Evolutionary conservation across 2,113 vertebrate genomes (phyloP), one percentile per base, ranked within the genome.

Genomic region (Chaenocephalus aceratus): DNA sequence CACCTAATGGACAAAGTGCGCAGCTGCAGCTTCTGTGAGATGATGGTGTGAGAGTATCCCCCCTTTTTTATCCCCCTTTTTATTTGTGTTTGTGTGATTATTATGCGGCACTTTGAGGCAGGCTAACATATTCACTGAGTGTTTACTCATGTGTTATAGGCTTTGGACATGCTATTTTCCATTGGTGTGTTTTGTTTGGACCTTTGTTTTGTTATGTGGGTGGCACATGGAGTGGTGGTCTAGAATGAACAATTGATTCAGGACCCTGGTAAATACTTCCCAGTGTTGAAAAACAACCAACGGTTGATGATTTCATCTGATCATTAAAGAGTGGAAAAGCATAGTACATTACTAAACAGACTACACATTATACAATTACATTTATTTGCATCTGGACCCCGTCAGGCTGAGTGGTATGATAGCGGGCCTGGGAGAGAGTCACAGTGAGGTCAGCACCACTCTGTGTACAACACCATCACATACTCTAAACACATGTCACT

Each of bases 381-480:
- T 85, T 36, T 58, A 68, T 83, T 78, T 85, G 52, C 86, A 76
- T 86, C 77, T 86, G 80, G 85, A 77, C 62, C 56, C 51, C 30
- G 74, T 83, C 72, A 60, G 65, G 46, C 72, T 64, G 45, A 77
- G 14, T n/a, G 21, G 63, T 61, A 72, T 57, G 66, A 81, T 80
- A 83, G 68, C 57, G 41, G 41, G 41, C 68, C 44, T 54, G 69
- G 68, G 64, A 66, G 74, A 66, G 64, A 82, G 72, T 68, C 83
- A 80, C 30, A 2, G 30, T 79, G 74, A 88, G 85, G 76, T 84
- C 87, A 90, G 70, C 49, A 9, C 63, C 61, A 18, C 77, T 89
- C 77, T 92, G 90, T 90, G 86, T 90, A 88, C 85, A 91, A 79
- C 85, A 89, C 82, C 81, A 71, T 86, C 82, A 88, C 51, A 83